Conservation (phyloP, 2,888 invertebrate species). For the Pheosia gnoma region DNA sequence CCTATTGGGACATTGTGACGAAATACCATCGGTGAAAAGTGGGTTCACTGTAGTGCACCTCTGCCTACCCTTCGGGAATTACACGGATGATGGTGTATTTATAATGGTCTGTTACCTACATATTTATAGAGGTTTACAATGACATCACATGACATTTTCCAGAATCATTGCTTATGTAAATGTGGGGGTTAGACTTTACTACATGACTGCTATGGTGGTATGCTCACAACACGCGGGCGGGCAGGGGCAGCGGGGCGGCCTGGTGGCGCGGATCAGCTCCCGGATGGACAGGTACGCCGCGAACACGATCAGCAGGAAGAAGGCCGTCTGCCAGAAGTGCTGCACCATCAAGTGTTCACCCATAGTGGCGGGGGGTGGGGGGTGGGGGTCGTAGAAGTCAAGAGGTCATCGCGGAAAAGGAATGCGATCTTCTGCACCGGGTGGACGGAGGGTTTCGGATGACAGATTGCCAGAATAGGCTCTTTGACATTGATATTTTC, state of each 20-base stretch:
- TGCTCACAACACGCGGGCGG: neutral
- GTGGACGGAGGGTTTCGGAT: neutral
- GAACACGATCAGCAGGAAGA: slow-evolving; percentile 56
- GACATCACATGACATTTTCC: no score
- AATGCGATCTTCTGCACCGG: neutral
- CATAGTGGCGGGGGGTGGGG: slow-evolving; percentile 24
- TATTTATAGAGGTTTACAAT: no score
- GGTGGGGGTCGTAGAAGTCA: neutral
- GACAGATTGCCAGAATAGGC: neutral
- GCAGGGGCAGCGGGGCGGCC: slow-evolving; percentile 10
- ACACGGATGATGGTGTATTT: no score
- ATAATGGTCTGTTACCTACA: no score
- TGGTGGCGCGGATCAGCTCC: slow-evolving; percentile 42
- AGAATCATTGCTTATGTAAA: no score
- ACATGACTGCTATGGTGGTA: neutral
- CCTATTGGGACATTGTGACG: no score
- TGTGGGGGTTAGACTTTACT: no score
- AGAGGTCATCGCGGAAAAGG: neutral
- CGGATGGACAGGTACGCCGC: slow-evolving; percentile 51
- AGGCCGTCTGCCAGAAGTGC: slow-evolving; percentile 54
- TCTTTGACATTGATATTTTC: neutral
- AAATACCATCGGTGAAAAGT: no score
- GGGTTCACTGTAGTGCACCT: no score
- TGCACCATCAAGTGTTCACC: slow-evolving; percentile 24
- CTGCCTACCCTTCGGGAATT: no score